Percentiles rank a stretch among this genome's conserved stretches.
These are phyloP conservation scores for Phymorhynchus buccinoides DNA, from an alignment of 1,140 invertebrate genomes.

Conservation along the genomic window DNA sequence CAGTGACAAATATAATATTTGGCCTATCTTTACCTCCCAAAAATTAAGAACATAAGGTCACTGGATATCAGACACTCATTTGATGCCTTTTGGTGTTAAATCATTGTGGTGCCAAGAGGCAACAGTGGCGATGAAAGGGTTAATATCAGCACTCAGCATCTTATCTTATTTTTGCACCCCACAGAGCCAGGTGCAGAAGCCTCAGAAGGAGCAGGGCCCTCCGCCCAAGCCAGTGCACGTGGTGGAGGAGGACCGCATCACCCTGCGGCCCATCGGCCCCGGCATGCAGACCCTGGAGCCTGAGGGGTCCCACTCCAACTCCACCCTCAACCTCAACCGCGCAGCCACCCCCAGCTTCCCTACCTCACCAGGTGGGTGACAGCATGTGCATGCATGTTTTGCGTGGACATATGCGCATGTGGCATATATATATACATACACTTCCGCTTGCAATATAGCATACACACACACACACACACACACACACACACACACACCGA, in stretches of 20 bases:
- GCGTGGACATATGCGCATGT: too few species aligned
- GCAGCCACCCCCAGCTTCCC: constrained; percentile 68
- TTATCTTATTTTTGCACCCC: too few species aligned
- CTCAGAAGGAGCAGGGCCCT: constrained; percentile 29
- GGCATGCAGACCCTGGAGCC: constrained; percentile 70
- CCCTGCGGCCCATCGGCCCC: constrained; percentile 69
- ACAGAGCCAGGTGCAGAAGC: constrained; percentile 37
- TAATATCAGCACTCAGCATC: too few species aligned
- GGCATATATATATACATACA: too few species aligned
- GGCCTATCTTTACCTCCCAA: too few species aligned
- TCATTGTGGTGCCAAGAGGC: too few species aligned
- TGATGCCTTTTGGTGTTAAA: too few species aligned
- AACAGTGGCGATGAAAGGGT: too few species aligned
- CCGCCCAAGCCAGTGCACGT: constrained; percentile 78
- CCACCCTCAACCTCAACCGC: constrained; percentile 61
- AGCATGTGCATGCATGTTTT: not conserved
- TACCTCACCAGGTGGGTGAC: constrained; percentile 61
- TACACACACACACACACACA: not conserved
- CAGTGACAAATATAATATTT: too few species aligned
- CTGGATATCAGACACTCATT: too few species aligned
- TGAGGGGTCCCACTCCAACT: constrained; percentile 55
- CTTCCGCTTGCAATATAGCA: too few species aligned
- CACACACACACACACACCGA: not conserved
- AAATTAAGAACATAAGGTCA: too few species aligned
- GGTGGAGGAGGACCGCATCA: constrained; percentile 74